Evolutionary conservation across 2,888 invertebrate genomes (phyloP).

Genomic region (Drosophila meridiana): DNA sequence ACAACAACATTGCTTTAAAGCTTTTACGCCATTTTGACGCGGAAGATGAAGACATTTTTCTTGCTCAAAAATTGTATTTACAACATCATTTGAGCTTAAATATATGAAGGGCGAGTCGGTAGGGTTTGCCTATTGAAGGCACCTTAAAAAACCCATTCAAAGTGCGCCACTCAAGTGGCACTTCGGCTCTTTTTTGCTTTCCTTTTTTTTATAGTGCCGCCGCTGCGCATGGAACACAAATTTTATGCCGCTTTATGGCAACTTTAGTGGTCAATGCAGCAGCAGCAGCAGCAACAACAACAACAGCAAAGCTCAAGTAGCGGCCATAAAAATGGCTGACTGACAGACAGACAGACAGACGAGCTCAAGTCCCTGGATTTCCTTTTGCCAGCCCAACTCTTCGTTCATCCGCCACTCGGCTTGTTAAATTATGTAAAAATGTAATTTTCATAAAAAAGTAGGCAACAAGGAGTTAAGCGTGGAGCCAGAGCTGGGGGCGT

Average conservation of each 20-base stretch:
- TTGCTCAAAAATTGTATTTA: conserved; percentile 75
- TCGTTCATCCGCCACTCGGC: conserved; percentile 23
- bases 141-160: conserved; percentile 59
- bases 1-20: conserved; percentile 29
- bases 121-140: conserved; percentile 29
- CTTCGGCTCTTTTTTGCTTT: conserved; percentile 30
- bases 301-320: conserved; percentile 39
- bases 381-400: conserved; percentile 1
- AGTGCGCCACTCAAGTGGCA: conserved; percentile 72
- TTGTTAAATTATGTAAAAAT: conserved; percentile 76
- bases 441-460: conserved; percentile 60
- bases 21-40: conserved; percentile 52
- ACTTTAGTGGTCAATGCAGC: conserved; percentile 79
- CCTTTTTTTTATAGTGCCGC: conserved; percentile 47
- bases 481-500: neutral
- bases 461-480: conserved; percentile 6
- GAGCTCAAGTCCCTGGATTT: conserved; percentile 30
- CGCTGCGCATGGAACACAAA: conserved; percentile 40
- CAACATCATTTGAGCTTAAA: conserved; percentile 76
- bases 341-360: conserved; percentile 21
- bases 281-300: conserved; percentile 26
- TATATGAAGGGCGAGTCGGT: neutral
- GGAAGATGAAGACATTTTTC: conserved; percentile 76
- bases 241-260: conserved; percentile 75
- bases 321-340: conserved; percentile 47